Evolutionary conservation across 2,797 vertebrate genomes (phyloP).

Genomic region (Fistularia tabacaria): DNA sequence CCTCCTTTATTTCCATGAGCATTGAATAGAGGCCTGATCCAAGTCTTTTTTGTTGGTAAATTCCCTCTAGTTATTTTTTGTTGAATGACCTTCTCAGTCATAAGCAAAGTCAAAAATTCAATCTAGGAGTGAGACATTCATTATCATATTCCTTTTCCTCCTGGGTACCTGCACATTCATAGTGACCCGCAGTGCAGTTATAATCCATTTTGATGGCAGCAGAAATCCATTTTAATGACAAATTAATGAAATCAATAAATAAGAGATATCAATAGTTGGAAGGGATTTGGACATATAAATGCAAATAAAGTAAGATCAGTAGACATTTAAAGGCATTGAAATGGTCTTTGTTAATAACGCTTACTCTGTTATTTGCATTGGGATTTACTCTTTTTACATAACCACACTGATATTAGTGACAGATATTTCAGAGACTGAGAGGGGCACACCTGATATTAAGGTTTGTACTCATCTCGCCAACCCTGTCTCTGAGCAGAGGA

Average conservation of each 20-base stretch:
- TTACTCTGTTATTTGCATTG: background rate
- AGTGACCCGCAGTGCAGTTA: background rate
- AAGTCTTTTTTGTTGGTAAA: conserved; percentile 49
- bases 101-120: conserved; percentile 54
- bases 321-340: too few relatives aligned
- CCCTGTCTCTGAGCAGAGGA: conserved; percentile 7
- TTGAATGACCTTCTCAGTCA: conserved; percentile 64
- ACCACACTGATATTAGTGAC: background rate
- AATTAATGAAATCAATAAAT: conserved; percentile 45
- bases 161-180: conserved; percentile 41
- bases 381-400: background rate
- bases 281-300: conserved; percentile 21
- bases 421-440: background rate
- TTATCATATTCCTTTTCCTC: conserved; percentile 43
- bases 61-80: conserved; percentile 60
- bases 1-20: conserved; percentile 24
- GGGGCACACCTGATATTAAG: background rate
- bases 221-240: conserved; percentile 16
- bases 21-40: conserved; percentile 41
- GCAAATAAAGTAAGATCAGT: conserved; percentile 16
- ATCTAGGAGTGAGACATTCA: conserved; percentile 56
- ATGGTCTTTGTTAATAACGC: too few relatives aligned
- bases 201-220: too few relatives aligned
- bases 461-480: conserved; percentile 6
- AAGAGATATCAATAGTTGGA: conserved; percentile 28